Evolutionary conservation across 2,113 vertebrate genomes (phyloP), one percentile per base, ranked within the genome.

Genomic region (Podarcis raffonei): DNA sequence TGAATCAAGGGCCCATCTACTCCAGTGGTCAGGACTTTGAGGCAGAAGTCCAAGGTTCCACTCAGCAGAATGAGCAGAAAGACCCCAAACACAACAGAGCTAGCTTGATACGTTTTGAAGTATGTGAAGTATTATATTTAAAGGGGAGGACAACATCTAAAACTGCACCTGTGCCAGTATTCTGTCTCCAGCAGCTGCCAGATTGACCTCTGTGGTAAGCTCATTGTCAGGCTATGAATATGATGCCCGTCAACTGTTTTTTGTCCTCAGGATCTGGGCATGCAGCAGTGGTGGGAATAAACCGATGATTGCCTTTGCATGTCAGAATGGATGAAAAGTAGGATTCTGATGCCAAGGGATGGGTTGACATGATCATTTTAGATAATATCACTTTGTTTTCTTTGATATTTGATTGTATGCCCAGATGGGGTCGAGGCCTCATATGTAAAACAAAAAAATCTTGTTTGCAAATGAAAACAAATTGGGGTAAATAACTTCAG

Each of bases 401-500:
- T 23, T 7, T 1, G 3, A 0, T 71, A 42, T 75, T 84, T 87
- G 11, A 69, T 72, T 35, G 18, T 69, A 89, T 77, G 66, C 37
- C 48, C 66, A 74, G 89, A 16, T 5, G 62, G 62, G 78, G 9
- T 42, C 9, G 0, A 75, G 39, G 16, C 59, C 76, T 83, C 39
- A 37, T 69, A 32, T 65, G 23, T 11, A 23, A 84, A 71, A 66
- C 13, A 32, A 68, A 90, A 13, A 84, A 53, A 35, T 37, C 25
- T 84, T 86, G 30, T 72, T 35, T 84, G 75, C 15, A 87, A 79
- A 80, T 81, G 25, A 75, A 59, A 62, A 83, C n/a, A 57, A 80
- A 80, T 27, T 3, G 68, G 53, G 42, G 9, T 65, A 53, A 9
- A 65, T 80, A 76, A 66, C 59, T 85, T 68, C 8, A 65, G 32